Conservation (phyloP, 2,797 vertebrate genomes). For the Oryzias dopingdopingensis region DNA sequence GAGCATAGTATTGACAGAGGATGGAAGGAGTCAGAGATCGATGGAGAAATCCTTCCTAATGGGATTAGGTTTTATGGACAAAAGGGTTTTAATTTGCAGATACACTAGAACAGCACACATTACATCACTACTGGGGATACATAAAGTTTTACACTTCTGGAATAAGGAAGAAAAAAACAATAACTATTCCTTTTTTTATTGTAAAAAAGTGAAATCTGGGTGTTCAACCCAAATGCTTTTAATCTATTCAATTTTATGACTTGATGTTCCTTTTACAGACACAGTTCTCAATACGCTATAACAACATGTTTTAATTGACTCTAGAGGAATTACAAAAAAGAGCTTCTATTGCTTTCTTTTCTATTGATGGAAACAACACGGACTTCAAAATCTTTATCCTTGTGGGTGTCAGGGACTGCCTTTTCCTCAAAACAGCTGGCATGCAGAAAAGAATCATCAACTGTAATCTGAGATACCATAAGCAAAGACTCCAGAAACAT, state of each 20-base stretch:
- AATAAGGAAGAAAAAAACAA: neutral
- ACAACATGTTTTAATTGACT: too few species aligned
- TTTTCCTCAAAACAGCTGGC: slow-evolving; percentile 2
- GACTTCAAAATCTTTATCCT: slow-evolving; percentile 2
- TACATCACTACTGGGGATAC: neutral
- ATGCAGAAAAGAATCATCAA: neutral
- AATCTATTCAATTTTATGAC: too few species aligned
- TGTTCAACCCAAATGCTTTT: neutral
- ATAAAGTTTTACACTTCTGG: slow-evolving; percentile 11
- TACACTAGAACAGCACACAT: neutral
- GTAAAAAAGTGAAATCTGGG: neutral
- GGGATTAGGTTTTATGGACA: slow-evolving; percentile 22
- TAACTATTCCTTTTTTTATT: neutral
- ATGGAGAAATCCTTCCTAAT: slow-evolving; percentile 30
- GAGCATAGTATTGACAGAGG: slow-evolving; percentile 19
- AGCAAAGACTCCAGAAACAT: neutral
- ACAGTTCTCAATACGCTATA: too few species aligned
- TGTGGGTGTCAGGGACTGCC: neutral
- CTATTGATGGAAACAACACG: neutral
- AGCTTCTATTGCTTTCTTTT: too few species aligned
- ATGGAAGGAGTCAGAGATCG: slow-evolving; percentile 10
- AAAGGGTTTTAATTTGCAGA: slow-evolving; percentile 38
- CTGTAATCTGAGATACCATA: neutral
- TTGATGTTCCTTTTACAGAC: too few species aligned
- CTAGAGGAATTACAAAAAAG: too few species aligned